Conservation (phyloP, 2,113 vertebrate genomes). For the Podocnemis expansa region DNA sequence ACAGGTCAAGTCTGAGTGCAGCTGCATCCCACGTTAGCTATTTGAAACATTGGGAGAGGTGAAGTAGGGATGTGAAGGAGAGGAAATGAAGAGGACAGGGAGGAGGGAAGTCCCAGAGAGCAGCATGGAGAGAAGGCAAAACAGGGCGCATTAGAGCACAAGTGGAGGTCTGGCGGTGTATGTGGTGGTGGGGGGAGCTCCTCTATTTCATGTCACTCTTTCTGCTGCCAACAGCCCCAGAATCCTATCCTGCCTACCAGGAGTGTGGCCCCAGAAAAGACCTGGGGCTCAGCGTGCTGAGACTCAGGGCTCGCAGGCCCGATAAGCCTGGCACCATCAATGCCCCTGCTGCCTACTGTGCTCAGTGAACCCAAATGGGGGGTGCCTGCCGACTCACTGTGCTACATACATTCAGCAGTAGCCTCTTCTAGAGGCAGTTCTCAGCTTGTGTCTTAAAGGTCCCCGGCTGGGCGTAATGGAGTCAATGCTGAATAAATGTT, state of each 20-base stretch:
- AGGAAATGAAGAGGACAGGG: not conserved
- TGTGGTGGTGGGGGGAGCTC: not conserved
- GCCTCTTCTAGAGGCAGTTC: not conserved
- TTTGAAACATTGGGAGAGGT: not conserved
- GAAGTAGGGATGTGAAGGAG: rapidly evolving
- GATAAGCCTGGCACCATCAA: no score
- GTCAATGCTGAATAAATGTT: not conserved
- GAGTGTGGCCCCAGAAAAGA: no score
- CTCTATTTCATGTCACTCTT: not conserved
- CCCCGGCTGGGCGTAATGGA: not conserved
- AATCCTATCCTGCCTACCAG: not conserved
- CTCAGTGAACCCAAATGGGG: not conserved
- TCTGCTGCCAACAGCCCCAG: not conserved
- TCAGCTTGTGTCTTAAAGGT: not conserved
- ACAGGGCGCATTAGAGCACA: not conserved
- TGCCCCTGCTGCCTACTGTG: not conserved
- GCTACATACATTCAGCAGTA: not conserved
- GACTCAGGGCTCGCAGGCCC: no score
- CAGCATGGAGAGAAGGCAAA: rapidly evolving
- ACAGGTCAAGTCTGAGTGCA: not conserved
- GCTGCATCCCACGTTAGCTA: not conserved
- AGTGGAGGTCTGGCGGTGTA: not conserved
- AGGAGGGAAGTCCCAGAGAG: no score
- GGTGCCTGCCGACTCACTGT: not conserved
- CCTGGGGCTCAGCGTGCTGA: no score